Conservation (phyloP, 2,888 invertebrate genomes). For the Perizoma affinitatum region DNA sequence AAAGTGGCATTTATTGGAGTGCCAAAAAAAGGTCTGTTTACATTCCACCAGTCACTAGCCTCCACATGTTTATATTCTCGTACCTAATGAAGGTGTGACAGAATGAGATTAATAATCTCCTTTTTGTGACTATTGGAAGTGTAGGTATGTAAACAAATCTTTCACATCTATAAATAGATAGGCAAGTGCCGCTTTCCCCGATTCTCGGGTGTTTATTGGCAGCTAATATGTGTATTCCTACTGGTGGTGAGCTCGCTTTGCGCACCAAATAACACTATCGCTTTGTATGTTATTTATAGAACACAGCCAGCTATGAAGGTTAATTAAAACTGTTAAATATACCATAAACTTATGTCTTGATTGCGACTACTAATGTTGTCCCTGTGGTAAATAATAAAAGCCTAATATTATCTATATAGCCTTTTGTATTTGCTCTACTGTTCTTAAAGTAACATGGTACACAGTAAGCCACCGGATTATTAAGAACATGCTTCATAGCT, state of each 20-base stretch:
- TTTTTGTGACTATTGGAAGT: conserved; percentile 6
- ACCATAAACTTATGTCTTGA: conserved; percentile 10
- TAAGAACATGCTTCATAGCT: conserved; percentile 28
- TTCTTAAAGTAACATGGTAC: conserved; percentile 11
- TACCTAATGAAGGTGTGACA: background rate
- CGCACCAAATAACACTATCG: conserved; percentile 41
- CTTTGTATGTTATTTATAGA: conserved; percentile 54
- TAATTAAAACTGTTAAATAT: conserved; percentile 31
- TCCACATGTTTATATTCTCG: conserved; percentile 11
- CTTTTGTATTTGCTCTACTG: conserved; percentile 4
- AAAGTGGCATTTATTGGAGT: conserved; percentile 20
- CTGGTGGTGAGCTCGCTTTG: conserved; percentile 45
- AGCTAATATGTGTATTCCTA: conserved; percentile 26
- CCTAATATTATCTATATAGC: conserved; percentile 6
- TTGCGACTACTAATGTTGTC: conserved; percentile 11
- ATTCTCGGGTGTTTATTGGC: conserved; percentile 20
- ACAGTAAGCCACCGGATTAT: conserved; percentile 27
- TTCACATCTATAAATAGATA: conserved; percentile 21
- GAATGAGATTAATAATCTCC: conserved; percentile 5
- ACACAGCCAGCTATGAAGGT: conserved; percentile 45
- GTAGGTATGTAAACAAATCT: conserved; percentile 20
- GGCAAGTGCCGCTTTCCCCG: conserved; percentile 23
- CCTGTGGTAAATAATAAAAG: conserved; percentile 12
- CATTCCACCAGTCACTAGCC: conserved; percentile 13
- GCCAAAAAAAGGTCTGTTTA: conserved; percentile 27